Evolutionary conservation across 2,113 vertebrate species (phyloP).

Genomic region (Rhynchopsitta pachyrhyncha): DNA sequence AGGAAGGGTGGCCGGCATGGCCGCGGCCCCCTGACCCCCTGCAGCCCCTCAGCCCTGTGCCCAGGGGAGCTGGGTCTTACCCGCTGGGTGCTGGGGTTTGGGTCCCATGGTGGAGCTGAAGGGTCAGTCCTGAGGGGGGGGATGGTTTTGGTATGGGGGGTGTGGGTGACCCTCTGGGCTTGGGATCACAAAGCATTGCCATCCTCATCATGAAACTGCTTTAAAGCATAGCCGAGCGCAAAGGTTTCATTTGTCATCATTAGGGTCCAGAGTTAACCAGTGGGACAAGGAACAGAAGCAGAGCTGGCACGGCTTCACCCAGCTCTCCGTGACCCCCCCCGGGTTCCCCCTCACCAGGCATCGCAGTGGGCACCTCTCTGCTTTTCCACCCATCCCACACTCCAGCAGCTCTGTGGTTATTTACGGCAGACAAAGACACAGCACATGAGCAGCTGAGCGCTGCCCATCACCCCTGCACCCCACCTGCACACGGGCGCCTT

Average conservation of each 20-base stretch:
- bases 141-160: fast-evolving
- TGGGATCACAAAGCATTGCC: neutral
- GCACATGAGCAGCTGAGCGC: neutral
- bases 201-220: neutral
- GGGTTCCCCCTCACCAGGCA: fast-evolving
- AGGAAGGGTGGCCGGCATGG: constrained; percentile 17
- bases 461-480: neutral
- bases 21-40: constrained; percentile 34
- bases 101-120: fast-evolving
- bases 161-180: neutral
- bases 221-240: fast-evolving
- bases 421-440: neutral
- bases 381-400: neutral
- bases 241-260: neutral
- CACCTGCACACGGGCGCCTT: neutral
- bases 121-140: neutral
- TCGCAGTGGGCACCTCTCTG: fast-evolving
- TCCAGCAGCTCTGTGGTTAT: neutral
- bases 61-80: fast-evolving
- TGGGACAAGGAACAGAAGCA: neutral
- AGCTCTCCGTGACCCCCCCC: neutral
- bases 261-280: neutral
- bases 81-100: fast-evolving
- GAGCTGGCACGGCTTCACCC: fast-evolving
- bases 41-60: neutral